Conservation (phyloP, 2,797 vertebrate species). For the Brotogeris chrysoptera region DNA sequence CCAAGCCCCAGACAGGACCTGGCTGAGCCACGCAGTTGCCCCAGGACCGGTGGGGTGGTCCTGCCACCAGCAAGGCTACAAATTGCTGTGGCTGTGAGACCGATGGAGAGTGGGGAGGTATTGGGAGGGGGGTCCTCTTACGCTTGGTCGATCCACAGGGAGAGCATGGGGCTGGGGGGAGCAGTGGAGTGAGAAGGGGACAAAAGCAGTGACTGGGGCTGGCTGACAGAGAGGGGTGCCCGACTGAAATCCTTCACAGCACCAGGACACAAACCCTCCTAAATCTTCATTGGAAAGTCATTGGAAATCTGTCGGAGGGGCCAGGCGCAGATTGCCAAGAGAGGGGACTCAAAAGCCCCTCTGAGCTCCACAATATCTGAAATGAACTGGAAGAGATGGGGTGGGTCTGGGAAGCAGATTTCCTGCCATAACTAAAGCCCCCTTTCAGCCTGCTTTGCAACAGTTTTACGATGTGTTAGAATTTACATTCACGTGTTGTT, state of each 20-base stretch:
- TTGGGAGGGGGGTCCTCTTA: not conserved
- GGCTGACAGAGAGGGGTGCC: not conserved
- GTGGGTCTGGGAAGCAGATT: conserved; percentile 82
- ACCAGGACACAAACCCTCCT: conserved; percentile 55
- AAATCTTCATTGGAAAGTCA: conserved; percentile 91
- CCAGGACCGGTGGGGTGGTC: not conserved
- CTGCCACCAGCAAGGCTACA: conserved; percentile 51
- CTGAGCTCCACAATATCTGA: conserved; percentile 86
- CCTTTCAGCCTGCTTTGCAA: conserved; percentile 74
- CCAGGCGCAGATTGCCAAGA: conserved; percentile 85
- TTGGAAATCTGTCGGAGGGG: conserved; percentile 86
- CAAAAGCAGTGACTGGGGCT: conserved; percentile 10
- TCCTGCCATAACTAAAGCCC: conserved; percentile 67
- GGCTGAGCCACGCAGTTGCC: accelerated
- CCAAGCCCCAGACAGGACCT: accelerated
- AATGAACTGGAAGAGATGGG: conserved; percentile 85
- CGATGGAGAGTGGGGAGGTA: not conserved
- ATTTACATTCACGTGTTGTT: conserved; percentile 90
- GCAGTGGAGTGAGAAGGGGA: not conserved
- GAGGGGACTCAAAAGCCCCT: conserved; percentile 75
- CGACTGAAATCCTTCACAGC: conserved; percentile 65
- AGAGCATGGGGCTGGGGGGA: not conserved
- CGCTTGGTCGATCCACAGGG: not conserved
- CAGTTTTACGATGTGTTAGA: conserved; percentile 82
- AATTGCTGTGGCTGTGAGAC: conserved; percentile 44